Base-by-base conservation (phyloP, 2,888 invertebrate species). In the Conomelus anceps region DNA sequence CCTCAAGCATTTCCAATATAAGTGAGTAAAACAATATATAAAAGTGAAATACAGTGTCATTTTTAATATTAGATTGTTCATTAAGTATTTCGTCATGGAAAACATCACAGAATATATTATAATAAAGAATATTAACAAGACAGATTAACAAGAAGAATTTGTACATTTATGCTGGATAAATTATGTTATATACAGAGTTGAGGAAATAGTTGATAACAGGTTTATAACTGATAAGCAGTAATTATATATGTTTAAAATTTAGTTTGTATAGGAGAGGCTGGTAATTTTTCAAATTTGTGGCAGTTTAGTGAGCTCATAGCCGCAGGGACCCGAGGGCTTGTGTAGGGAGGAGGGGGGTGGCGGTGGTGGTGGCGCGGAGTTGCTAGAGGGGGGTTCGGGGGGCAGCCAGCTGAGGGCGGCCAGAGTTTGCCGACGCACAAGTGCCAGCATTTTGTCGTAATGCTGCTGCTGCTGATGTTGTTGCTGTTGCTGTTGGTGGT, bases 301-400 rank as follows among this genome's bases (percentile, higher is more conserved):
- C n/a, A 91, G 89, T 88, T 90, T 91, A 22, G 90, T 89, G 22
- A 91, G 90, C 89, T 91, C 91, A 89, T 91, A 91, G 29, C 90
- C 90, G 34, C 89, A 90, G 41, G 89, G n/a, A 26, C 87, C 89
- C 88, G 90, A 26, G 88, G 84, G 85, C 29, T 22, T 85, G 24
- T 84, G 22, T n/a, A 17, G 23, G 23, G 88, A 20, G 85, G 87
- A 24, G 23, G 34, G 22, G 87, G 26, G 0, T 23, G 85, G 17
- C 23, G 89, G 23, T 13, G 89, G 88, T 6, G 88, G 41, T 3
- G 23, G 41, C 34, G 86, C 88, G 29, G 90, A 26, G 29, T 88
- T 22, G 20, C 86, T 87, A 1, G 88, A 29, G 13, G 85, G 85
- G 41, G 86, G 63, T 9, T 89, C 89, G 13, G 24, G 41, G n/a